Conservation (phyloP, 2,797 vertebrate genomes). For the Labeo calbasu region DNA sequence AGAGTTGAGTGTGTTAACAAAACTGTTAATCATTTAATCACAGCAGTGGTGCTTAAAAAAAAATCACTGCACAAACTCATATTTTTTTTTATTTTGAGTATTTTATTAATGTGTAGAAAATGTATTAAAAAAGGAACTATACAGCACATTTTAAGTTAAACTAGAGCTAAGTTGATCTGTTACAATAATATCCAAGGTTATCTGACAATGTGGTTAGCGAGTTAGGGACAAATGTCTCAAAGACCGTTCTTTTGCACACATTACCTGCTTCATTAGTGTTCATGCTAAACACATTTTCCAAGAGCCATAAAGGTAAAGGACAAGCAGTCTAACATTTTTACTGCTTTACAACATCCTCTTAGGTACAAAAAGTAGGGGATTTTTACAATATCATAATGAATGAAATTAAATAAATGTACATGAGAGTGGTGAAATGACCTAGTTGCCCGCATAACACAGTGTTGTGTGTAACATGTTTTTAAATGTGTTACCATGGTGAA, state of each 20-base stretch:
- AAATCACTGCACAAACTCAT: constrained; percentile 47
- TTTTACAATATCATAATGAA: constrained; percentile 38
- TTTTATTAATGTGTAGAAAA: constrained; percentile 99
- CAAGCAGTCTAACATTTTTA: constrained; percentile 27
- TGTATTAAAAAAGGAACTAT: constrained; percentile 99
- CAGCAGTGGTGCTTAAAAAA: not conserved
- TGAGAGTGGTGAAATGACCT: constrained; percentile 7
- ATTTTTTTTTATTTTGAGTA: constrained; percentile 79
- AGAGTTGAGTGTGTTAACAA: not conserved
- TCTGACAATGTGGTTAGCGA: constrained; percentile 72
- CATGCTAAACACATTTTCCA: constrained; percentile 71
- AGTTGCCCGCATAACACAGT: not conserved
- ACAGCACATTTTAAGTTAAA: constrained; percentile 96
- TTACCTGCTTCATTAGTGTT: constrained; percentile 57
- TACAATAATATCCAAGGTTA: constrained; percentile 75
- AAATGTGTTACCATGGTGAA: constrained; percentile 27
- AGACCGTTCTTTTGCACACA: constrained; percentile 66
- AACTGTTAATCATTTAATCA: not conserved
- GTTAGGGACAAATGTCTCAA: constrained; percentile 58
- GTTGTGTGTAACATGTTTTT: constrained; percentile 18
- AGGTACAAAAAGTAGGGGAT: constrained; percentile 26
- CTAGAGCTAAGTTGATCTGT: constrained; percentile 88
- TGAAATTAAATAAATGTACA: constrained; percentile 6
- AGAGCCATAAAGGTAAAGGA: constrained; percentile 42
- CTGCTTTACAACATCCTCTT: constrained; percentile 11